phyloP scores from a whole-genome alignment of 2,797 vertebrate species.

The Dermochelys coriacea region DNA sequence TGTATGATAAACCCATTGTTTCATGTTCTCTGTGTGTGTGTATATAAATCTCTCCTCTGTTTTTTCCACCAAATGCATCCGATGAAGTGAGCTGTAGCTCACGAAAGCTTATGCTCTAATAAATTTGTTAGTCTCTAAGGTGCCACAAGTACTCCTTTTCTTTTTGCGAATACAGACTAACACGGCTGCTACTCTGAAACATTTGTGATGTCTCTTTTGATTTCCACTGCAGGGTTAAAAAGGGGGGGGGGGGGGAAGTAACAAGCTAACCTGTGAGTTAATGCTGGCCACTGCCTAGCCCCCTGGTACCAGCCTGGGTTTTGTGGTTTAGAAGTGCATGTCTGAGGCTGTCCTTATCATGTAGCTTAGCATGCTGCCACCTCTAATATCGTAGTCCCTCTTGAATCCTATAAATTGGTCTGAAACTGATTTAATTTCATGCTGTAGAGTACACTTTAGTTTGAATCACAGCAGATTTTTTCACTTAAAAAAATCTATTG shows the following conservation, averaged over 20 bases:
- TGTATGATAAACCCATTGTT: no score
- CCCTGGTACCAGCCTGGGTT: background rate
- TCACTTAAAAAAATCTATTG: constrained; percentile 19
- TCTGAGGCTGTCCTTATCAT: constrained; percentile 35
- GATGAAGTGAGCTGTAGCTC: no score
- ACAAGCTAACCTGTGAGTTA: constrained; percentile 42
- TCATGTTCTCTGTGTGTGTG: no score
- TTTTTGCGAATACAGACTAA: no score
- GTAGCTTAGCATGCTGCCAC: constrained; percentile 59
- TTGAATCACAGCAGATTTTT: constrained; percentile 60
- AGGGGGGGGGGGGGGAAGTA: background rate
- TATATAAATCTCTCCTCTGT: no score
- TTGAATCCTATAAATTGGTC: constrained; percentile 39
- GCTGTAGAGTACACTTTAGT: constrained; percentile 51
- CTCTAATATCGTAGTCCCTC: constrained; percentile 23
- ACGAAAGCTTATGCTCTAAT: no score
- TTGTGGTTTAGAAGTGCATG: constrained; percentile 16
- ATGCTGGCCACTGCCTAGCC: constrained; percentile 39
- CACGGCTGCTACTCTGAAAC: no score
- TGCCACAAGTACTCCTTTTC: no score
- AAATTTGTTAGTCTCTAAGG: no score
- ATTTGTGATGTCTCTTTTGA: constrained; percentile 50
- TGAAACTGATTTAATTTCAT: constrained; percentile 56
- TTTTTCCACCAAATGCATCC: no score
- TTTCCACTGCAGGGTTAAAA: constrained; percentile 36